phyloP scores from a whole-genome alignment of 1,140 invertebrate species.

The Drosophila nannoptera region DNA sequence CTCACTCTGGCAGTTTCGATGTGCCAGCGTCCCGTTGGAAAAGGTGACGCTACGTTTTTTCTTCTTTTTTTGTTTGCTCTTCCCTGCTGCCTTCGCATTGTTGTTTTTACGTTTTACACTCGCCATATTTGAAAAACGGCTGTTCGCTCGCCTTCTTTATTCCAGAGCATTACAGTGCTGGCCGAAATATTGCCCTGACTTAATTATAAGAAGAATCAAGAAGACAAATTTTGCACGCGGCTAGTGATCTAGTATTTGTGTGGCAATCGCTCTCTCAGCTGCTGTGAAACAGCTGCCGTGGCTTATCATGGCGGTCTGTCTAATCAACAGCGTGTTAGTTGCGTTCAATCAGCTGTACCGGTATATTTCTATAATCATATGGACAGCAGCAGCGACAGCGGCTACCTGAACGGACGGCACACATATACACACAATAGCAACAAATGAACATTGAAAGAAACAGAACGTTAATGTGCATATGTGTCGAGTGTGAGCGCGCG shows the following conservation, averaged over 20 bases:
- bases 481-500: constrained; percentile 1
- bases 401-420: constrained; percentile 41
- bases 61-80: constrained; percentile 29
- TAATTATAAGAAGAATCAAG: background rate
- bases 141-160: constrained; percentile 59
- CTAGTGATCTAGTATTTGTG: constrained; percentile 32
- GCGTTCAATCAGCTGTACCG: constrained; percentile 73
- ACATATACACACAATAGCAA: constrained; percentile 20
- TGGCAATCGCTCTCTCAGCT: constrained; percentile 30
- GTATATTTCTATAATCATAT: constrained; percentile 66
- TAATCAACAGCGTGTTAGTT: constrained; percentile 64
- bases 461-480: constrained; percentile 1
- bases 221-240: constrained; percentile 8
- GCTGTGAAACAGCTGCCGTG: constrained; percentile 48
- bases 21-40: constrained; percentile 51
- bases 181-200: constrained; percentile 35
- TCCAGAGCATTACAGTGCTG: constrained; percentile 44
- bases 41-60: constrained; percentile 74
- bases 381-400: constrained; percentile 26
- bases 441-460: constrained; percentile 25
- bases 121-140: constrained; percentile 71
- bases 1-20: constrained; percentile 51
- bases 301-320: constrained; percentile 53
- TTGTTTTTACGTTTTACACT: constrained; percentile 49
- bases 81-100: constrained; percentile 11